Conservation (phyloP, 1,140 invertebrate genomes). For the Grapholita molesta region DNA sequence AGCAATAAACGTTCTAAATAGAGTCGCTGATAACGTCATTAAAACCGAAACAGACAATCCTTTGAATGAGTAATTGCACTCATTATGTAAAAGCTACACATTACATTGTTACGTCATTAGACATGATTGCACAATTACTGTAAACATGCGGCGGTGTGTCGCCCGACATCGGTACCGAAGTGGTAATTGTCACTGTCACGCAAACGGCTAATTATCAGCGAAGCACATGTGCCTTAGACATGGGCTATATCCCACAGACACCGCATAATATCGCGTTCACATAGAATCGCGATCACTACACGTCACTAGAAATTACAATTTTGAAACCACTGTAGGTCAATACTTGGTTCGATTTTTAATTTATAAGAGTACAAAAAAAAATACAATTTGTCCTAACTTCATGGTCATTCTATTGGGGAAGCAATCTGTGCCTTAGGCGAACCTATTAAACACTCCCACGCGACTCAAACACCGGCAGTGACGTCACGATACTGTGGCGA, state of each 20-base stretch:
- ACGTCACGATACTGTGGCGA: background rate
- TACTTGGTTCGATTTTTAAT: too few relatives aligned
- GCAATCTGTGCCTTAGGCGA: background rate
- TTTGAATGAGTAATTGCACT: background rate
- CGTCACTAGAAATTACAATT: too few relatives aligned
- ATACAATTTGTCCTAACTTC: too few relatives aligned
- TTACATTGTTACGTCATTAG: conserved; percentile 11
- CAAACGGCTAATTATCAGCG: conserved; percentile 54
- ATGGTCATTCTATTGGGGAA: background rate
- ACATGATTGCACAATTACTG: conserved; percentile 59
- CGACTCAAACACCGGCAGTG: background rate
- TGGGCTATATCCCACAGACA: background rate
- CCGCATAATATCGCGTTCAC: background rate
- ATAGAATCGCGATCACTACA: too few relatives aligned
- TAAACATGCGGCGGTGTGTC: conserved; percentile 49
- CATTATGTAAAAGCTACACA: conserved; percentile 13
- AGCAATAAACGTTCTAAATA: background rate
- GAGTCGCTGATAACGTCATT: conserved; percentile 2
- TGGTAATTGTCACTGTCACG: conserved; percentile 60
- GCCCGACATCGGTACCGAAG: conserved; percentile 45
- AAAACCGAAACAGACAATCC: background rate
- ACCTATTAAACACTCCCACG: background rate
- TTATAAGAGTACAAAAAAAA: too few relatives aligned
- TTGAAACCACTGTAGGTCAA: too few relatives aligned
- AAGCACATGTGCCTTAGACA: background rate